Conservation (phyloP, 2,888 invertebrate species). For the Opisthograptis luteolata region DNA sequence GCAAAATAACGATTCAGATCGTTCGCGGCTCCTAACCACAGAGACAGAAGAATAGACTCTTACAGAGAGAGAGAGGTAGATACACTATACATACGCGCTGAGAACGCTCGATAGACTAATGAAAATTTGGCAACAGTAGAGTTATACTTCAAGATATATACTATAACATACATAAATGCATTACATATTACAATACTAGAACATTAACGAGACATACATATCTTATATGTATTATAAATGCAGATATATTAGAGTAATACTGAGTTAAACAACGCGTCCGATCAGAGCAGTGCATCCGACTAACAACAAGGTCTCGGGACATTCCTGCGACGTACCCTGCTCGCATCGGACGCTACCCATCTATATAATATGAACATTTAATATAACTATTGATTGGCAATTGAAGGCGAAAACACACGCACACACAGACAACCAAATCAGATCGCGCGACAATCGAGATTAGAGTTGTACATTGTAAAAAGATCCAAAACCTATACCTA, state of each 20-base stretch:
- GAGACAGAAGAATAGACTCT: neutral
- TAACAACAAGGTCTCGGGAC: neutral
- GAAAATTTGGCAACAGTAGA: conserved; percentile 67
- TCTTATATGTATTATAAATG: conserved; percentile 33
- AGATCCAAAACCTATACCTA: conserved; percentile 51
- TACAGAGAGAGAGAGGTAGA: conserved; percentile 13
- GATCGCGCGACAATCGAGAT: conserved; percentile 35
- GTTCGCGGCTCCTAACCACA: neutral
- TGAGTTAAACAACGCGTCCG: conserved; percentile 16
- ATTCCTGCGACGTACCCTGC: neutral
- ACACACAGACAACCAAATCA: conserved; percentile 23
- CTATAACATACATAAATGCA: conserved; percentile 31
- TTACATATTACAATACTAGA: conserved; percentile 10
- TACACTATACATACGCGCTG: conserved; percentile 9
- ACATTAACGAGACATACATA: conserved; percentile 24
- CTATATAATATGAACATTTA: conserved; percentile 12
- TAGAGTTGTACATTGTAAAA: conserved; percentile 44
- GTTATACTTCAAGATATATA: conserved; percentile 26
- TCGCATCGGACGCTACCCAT: conserved; percentile 1
- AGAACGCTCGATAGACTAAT: conserved; percentile 45
- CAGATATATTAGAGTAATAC: conserved; percentile 33
- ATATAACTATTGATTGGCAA: conserved; percentile 11
- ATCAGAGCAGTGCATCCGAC: neutral
- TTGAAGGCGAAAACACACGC: conserved; percentile 4
- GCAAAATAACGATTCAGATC: neutral